These are phyloP conservation scores for Halichoerus grypus DNA, from an alignment of 2,113 vertebrate genomes.

Conservation along the genomic window DNA sequence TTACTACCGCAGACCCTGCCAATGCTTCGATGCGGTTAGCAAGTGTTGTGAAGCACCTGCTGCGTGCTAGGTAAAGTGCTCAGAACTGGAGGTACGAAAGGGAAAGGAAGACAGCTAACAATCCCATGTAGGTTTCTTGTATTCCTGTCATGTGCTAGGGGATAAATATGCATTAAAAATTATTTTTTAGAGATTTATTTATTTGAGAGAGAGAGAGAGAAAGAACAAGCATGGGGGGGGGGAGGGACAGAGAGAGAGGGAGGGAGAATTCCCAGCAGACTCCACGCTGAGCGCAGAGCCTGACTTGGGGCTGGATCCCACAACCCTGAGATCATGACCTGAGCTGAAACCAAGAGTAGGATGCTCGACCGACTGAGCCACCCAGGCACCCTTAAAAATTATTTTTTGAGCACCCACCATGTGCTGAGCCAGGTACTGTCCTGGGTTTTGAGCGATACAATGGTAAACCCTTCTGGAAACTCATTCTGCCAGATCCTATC, in stretches of 20 bases:
- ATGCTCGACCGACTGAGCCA: not conserved
- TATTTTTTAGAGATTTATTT: not conserved
- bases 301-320: not conserved
- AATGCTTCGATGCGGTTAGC: not conserved
- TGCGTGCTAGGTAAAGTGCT: not conserved
- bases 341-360: not conserved
- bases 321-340: not conserved
- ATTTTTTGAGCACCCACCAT: not conserved
- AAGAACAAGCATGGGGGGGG: not conserved
- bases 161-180: not conserved
- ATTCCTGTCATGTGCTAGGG: not conserved
- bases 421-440: not conserved
- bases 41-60: not conserved
- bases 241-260: not conserved
- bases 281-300: not conserved
- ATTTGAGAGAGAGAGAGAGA: not conserved
- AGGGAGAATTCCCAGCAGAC: not conserved
- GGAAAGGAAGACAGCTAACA: not conserved
- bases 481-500: not conserved
- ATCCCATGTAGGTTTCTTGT: not conserved
- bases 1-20: too few species aligned
- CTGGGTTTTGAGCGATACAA: not conserved
- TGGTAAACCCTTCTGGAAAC: not conserved
- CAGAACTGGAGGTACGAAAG: not conserved
- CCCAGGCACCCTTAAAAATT: not conserved